Base-by-base conservation (phyloP, 2,113 vertebrate genomes). In the Coptodon rendalli region DNA sequence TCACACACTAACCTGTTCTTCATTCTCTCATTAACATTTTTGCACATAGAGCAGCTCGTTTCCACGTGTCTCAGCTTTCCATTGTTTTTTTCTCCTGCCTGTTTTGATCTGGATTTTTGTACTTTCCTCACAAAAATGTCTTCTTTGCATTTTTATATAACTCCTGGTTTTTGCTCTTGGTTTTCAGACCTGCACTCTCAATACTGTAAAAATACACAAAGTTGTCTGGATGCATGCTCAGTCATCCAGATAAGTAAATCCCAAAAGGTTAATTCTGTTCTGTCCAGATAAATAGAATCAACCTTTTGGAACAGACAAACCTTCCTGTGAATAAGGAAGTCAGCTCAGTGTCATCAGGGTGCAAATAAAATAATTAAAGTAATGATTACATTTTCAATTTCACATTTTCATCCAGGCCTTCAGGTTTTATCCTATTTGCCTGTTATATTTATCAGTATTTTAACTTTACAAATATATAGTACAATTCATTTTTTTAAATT, bases 381-480 rank as follows among this genome's bases (percentile, higher is more conserved):
- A 57, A 57, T 57, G 24, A 57, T 27, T 71, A 71, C 40, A 45
- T 71, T 71, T 71, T 71, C 38, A 71, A 24, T 24, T 71, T 71
- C 8, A 4, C 38, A 27, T 22, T 71, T 43, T 71, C 61, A 66
- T 66, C 16, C 36, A 71, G 63, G 3, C 36, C n/a, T 4, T 8
- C 36, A 71, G 12, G 4, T 8, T 71, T 14, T 43, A 43, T 71
- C 17, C 7, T 4, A 24, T 22, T 43, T 40, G 12, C 36, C 12
- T 24, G n/a, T 24, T 71, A 8, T 24, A 71, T 71, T 9, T 14
- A 43, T 14, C n/a, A 22, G n/a, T 40, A 24, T 24, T 14, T 24
- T 22, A 71, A 40, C n/a, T 22, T 22, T 68, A 68, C 11, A 68
- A 40, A 68, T 68, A 40, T 22, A 68, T 36, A 22, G 34, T 68